A percentile compares a stretch with the other conserved stretches of the same genome.
Conservation (phyloP, 2,113 vertebrate genomes). For the Notechis scutatus region DNA sequence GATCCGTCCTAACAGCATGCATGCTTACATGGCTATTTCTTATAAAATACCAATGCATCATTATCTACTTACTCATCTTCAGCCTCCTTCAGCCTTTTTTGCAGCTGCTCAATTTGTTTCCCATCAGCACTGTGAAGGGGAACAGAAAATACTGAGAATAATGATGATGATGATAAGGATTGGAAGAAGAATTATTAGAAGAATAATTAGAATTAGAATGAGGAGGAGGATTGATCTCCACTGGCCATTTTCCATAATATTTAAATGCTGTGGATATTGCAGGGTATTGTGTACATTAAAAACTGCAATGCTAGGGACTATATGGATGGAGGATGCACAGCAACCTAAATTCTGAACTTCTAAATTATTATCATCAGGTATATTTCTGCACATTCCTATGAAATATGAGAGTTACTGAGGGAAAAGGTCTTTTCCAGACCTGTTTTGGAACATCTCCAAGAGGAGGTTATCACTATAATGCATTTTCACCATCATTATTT, state of each 20-base stretch:
- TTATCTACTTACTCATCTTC: constrained; percentile 27
- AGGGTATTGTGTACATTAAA: background rate
- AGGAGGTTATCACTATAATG: background rate
- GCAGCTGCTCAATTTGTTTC: background rate
- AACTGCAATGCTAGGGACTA: background rate
- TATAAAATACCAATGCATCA: background rate
- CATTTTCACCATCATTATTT: background rate
- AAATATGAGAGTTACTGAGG: background rate
- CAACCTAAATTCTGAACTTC: background rate
- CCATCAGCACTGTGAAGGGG: background rate
- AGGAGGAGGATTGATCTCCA: background rate
- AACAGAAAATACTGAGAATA: no score
- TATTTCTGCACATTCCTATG: background rate
- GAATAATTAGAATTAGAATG: no score
- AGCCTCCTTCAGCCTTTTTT: constrained; percentile 11
- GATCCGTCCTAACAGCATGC: background rate
- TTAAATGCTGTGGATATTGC: background rate
- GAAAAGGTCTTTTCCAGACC: background rate
- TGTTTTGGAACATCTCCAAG: background rate
- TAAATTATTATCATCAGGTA: background rate
- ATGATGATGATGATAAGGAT: no score
- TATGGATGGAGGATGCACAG: no score
- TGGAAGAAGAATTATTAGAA: no score
- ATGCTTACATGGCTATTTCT: background rate
- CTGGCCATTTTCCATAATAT: background rate